Percentiles rank a stretch among this genome's conserved stretches.
phyloP scores from a whole-genome alignment of 2,113 vertebrate genomes.

The Colossoma macropomum region DNA sequence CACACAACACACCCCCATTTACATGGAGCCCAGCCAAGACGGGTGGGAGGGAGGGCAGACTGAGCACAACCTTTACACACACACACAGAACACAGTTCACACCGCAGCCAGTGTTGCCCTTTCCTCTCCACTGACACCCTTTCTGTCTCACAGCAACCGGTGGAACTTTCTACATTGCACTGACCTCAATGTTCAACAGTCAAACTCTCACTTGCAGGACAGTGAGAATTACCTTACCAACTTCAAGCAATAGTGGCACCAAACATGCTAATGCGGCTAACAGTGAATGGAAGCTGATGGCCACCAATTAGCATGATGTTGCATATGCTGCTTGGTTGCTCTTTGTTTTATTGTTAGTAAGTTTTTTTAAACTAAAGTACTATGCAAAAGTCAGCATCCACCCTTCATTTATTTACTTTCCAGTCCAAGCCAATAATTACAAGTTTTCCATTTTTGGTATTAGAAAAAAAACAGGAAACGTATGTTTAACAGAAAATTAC shows the following conservation, averaged over 20 bases:
- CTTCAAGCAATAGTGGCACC: not conserved
- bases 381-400: no score
- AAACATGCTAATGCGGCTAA: not conserved
- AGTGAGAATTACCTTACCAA: not conserved
- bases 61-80: not conserved
- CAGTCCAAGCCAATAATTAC: no score
- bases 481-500: no score
- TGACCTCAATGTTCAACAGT: not conserved
- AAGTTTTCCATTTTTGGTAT: no score
- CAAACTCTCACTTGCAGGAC: not conserved
- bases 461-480: no score
- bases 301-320: not conserved
- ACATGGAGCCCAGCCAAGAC: slow-evolving; percentile 42
- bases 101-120: slow-evolving; percentile 10
- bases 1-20: slow-evolving; percentile 40
- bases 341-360: not conserved
- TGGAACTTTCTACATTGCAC: slow-evolving; percentile 47
- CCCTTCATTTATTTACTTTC: no score
- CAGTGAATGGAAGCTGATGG: not conserved
- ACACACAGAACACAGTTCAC: slow-evolving; percentile 46
- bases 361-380: no score
- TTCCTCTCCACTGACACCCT: slow-evolving; percentile 1
- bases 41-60: slow-evolving; percentile 34
- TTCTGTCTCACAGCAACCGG: slow-evolving; percentile 34
- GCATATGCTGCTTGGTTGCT: not conserved